Evolutionary conservation across 2,888 invertebrate genomes (phyloP).

Genomic region (Drosophila meridionalis): DNA sequence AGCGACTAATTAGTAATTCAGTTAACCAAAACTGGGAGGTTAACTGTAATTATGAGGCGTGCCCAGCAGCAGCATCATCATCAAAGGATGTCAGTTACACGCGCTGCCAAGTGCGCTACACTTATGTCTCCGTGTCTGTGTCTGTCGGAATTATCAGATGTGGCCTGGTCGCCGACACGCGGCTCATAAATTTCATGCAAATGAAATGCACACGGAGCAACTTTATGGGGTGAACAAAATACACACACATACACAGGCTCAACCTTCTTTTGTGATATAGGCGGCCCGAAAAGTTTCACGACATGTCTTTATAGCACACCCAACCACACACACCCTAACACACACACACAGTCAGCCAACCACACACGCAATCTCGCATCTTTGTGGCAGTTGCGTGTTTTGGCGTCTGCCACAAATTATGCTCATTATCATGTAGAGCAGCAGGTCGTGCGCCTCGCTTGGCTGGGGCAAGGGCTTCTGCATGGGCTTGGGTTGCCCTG

Average conservation of each 20-base stretch:
- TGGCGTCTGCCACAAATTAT: conserved; percentile 66
- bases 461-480: background rate
- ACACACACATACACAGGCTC: background rate
- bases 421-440: conserved; percentile 53
- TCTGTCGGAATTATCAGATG: conserved; percentile 26
- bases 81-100: conserved; percentile 25
- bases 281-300: conserved; percentile 33
- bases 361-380: conserved; percentile 1
- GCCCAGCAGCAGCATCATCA: conserved; percentile 1
- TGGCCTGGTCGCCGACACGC: conserved; percentile 2
- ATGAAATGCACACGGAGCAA: conserved; percentile 54
- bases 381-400: conserved; percentile 27
- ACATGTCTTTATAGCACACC: conserved; percentile 22
- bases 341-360: background rate
- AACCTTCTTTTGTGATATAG: conserved; percentile 9
- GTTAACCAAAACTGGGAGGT: conserved; percentile 15
- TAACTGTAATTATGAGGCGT: conserved; percentile 16
- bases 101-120: conserved; percentile 21
- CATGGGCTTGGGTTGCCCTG: conserved; percentile 30
- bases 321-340: conserved; percentile 17
- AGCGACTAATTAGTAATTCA: conserved; percentile 38
- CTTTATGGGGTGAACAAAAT: conserved; percentile 35
- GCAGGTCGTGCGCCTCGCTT: conserved; percentile 3
- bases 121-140: conserved; percentile 15
- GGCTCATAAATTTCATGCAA: conserved; percentile 54